phyloP scores from a whole-genome alignment of 2,888 invertebrate genomes.

The Dromius quadrimaculatus region DNA sequence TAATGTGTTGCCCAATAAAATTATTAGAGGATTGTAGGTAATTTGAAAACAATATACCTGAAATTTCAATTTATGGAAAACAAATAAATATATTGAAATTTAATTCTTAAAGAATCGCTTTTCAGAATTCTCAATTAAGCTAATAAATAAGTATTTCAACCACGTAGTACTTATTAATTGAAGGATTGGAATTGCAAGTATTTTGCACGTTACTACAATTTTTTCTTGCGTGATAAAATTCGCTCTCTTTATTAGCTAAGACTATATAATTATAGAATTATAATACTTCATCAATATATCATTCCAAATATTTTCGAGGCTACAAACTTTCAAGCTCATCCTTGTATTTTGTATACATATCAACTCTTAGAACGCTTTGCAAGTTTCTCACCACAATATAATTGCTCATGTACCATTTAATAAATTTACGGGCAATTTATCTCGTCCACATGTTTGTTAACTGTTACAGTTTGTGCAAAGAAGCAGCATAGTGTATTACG shows the following conservation, averaged over 20 bases:
- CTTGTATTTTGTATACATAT: neutral
- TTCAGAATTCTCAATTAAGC: too few species aligned
- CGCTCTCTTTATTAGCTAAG: neutral
- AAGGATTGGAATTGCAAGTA: too few species aligned
- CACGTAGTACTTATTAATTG: too few species aligned
- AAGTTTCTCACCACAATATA: neutral
- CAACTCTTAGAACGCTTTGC: neutral
- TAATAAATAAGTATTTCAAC: too few species aligned
- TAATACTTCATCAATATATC: too few species aligned
- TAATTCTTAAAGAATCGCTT: too few species aligned
- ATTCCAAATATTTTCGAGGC: neutral
- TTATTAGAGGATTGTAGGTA: neutral
- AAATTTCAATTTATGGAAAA: neutral
- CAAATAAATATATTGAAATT: neutral
- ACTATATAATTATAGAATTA: too few species aligned
- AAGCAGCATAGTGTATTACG: slow-evolving; percentile 18
- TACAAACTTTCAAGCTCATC: neutral
- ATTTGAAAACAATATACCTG: neutral
- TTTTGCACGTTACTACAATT: neutral
- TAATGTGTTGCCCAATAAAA: neutral
- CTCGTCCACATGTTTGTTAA: slow-evolving; percentile 5
- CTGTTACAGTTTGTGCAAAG: neutral
- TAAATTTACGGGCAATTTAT: slow-evolving; percentile 3
- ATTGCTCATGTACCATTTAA: neutral
- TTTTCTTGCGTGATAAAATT: neutral